Base-by-base conservation (phyloP, 2,797 vertebrate genomes). In the Enteromius treurensis region DNA sequence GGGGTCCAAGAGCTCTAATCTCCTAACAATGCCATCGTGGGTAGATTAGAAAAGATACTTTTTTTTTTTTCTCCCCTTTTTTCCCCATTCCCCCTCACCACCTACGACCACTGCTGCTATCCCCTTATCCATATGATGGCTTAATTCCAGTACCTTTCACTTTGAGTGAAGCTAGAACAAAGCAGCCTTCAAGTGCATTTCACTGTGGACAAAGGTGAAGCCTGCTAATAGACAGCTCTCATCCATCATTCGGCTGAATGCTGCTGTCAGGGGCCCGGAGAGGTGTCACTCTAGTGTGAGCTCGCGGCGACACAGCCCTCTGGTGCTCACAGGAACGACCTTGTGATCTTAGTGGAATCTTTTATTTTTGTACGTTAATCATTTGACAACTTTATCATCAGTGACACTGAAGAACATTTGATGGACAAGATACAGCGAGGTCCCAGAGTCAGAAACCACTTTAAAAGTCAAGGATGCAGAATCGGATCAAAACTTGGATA, bases 161-260 rank as follows among this genome's bases (percentile, higher is more conserved):
- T 58, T 88, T 89, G 91, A 94, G 91, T 90, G 90, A 92, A 88
- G 89, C 86, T 90, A 90, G 90, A 93, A 92, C 88, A 89, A 93
- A 92, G 91, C 91, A 90, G 92, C 92, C 93, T 91, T 95, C 94
- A 93, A 93, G 94, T 93, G 91, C 90, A 91, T 93, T 93, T 92
- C 91, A 91, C 89, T 84, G 86, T 91, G 93, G 93, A 95, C 94
- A 94, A 92, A 94, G 94, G 93, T 95, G 93, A 94, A 91, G 90
- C 88, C 89, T 81, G 91, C 94, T 95, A 95, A 95, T 94, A 94
- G 93, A 95, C 94, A 94, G 91, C 93, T 89, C 93, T 94, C 95
- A 95, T 95, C 93, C 93, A 95, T 95, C 95, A 95, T 94, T 91
- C 92, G 87, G 90, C 92, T 91, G 87, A 89, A 90, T 91, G 90